Evolutionary conservation across 1,140 invertebrate species (phyloP).

Genomic region (Brachionus koreanus): DNA sequence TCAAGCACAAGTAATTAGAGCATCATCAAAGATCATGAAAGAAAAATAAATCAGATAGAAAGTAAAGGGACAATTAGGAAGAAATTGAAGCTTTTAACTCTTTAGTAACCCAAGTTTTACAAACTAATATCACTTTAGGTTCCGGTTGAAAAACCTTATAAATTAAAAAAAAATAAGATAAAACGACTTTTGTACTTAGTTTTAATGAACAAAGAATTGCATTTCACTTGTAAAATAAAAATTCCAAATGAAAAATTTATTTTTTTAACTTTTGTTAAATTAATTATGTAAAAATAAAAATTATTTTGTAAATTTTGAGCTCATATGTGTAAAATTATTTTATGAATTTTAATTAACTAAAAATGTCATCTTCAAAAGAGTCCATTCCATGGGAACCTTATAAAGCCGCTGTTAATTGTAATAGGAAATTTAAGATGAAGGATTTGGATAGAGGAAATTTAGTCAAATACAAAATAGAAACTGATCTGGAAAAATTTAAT

Average conservation of each 20-base stretch:
- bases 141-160: too few species aligned
- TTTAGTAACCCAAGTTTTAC: too few species aligned
- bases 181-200: too few species aligned
- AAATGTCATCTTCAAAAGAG: constrained; percentile 17
- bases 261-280: background rate
- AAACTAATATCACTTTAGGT: too few species aligned
- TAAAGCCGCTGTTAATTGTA: constrained; percentile 1
- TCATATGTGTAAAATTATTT: background rate
- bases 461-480: constrained; percentile 26
- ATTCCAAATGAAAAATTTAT: background rate
- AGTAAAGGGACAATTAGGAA: too few species aligned
- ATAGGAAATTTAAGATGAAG: background rate
- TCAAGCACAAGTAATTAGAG: too few species aligned
- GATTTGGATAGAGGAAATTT: background rate
- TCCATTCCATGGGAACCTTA: constrained; percentile 16
- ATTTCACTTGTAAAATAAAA: too few species aligned
- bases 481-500: constrained; percentile 10
- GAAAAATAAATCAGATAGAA: too few species aligned
- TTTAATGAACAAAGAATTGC: too few species aligned
- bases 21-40: too few species aligned
- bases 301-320: background rate
- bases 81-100: too few species aligned
- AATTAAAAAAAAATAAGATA: too few species aligned
- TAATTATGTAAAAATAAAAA: constrained; percentile 7
- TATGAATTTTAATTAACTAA: background rate